Percentiles rank a stretch among this genome's conserved stretches.
These are phyloP conservation scores for Fulica atra DNA, from an alignment of 2,113 vertebrate species.

Conservation along the genomic window DNA sequence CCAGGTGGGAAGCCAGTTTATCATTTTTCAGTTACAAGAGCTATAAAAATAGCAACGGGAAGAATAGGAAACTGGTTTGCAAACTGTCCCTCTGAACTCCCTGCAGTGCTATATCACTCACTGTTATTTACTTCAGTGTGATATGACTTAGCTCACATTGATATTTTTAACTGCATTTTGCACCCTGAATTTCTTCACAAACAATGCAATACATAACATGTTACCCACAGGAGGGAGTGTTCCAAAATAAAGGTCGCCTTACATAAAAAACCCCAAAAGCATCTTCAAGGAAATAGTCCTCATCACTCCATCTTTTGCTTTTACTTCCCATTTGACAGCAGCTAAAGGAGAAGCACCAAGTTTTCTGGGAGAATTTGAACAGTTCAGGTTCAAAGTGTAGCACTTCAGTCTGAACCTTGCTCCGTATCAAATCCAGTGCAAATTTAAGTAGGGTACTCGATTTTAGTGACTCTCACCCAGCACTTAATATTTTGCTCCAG, in stretches of 20 bases:
- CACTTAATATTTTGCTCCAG: neutral
- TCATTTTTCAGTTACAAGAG: constrained; percentile 32
- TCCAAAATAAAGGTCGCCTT: neutral
- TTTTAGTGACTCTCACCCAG: neutral
- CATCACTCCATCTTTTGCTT: neutral
- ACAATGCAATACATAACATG: neutral
- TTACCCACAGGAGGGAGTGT: fast-evolving
- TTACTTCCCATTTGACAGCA: neutral
- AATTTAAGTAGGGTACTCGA: neutral
- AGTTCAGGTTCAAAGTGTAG: neutral
- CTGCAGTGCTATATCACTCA: neutral
- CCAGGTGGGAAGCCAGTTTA: neutral
- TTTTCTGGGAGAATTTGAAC: neutral
- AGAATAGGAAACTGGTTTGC: neutral
- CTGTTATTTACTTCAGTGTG: neutral
- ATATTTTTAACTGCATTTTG: neutral
- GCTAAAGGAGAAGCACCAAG: neutral
- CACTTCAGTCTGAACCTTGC: neutral
- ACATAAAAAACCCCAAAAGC: neutral
- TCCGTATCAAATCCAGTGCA: neutral
- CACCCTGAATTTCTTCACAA: neutral
- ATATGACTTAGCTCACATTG: neutral
- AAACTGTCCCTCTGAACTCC: neutral
- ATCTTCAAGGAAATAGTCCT: neutral
- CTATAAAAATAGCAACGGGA: neutral